Evolutionary conservation across 2,888 invertebrate genomes (phyloP).

Genomic region (Encarsia formosa): DNA sequence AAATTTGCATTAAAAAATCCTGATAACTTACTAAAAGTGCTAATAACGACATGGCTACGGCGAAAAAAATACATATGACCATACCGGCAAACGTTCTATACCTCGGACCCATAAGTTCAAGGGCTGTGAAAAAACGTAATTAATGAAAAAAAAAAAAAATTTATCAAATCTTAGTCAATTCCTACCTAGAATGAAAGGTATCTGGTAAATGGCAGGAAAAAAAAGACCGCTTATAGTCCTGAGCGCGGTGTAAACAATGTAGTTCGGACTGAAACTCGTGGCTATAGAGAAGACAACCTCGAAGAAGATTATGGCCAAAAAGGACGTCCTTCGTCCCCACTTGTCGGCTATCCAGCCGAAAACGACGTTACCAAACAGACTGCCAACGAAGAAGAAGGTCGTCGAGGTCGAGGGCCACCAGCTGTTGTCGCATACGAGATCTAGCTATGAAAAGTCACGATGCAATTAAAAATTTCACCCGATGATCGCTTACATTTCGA

Average conservation of each 20-base stretch:
- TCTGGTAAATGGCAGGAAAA: constrained; percentile 66
- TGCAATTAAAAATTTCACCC: constrained; percentile 42
- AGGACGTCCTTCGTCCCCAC: constrained; percentile 62
- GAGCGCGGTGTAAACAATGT: constrained; percentile 58
- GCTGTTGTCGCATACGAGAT: constrained; percentile 61
- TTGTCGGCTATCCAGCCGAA: constrained; percentile 69
- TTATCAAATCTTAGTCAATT: no score
- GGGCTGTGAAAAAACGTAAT: constrained; percentile 38
- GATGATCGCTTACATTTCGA: constrained; percentile 1
- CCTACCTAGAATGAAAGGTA: constrained; percentile 63
- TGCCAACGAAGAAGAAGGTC: constrained; percentile 66
- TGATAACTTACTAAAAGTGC: constrained; percentile 56
- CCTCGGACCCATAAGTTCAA: constrained; percentile 64
- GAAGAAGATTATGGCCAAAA: constrained; percentile 60
- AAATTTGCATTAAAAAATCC: no score
- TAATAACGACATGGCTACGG: constrained; percentile 62
- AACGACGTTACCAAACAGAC: constrained; percentile 63
- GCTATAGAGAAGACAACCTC: constrained; percentile 62
- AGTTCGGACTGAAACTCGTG: constrained; percentile 60
- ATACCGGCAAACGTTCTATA: constrained; percentile 63
- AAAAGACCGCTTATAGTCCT: constrained; percentile 62
- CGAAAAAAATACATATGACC: constrained; percentile 64
- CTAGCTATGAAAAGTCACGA: constrained; percentile 55
- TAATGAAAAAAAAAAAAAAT: background rate
- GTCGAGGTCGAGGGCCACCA: constrained; percentile 63